Conservation (phyloP, 2,113 vertebrate genomes). For the Cranoglanis bouderius region DNA sequence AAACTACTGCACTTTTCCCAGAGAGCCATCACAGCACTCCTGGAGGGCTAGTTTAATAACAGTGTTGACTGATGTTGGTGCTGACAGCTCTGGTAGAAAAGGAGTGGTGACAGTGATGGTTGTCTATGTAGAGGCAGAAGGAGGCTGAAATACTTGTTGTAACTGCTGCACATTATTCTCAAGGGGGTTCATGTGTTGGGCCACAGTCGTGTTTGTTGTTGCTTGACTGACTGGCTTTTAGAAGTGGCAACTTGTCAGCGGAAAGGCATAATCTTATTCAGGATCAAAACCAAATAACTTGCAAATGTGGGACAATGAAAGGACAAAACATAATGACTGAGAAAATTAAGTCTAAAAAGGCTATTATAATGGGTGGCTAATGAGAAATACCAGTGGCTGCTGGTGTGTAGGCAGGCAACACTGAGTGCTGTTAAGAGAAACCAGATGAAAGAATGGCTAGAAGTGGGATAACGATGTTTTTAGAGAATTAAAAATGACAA, state of each 20-base stretch:
- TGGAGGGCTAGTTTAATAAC: background rate
- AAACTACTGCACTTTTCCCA: background rate
- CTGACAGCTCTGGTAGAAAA: conserved; percentile 1
- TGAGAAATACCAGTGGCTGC: background rate
- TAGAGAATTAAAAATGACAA: background rate
- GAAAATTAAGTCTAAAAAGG: background rate
- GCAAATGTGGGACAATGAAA: background rate
- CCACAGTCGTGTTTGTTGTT: background rate
- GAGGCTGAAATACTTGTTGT: conserved; percentile 4
- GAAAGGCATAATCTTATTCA: background rate
- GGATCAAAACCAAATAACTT: background rate
- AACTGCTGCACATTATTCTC: conserved; percentile 1
- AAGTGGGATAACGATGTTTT: background rate
- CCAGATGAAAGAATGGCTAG: background rate
- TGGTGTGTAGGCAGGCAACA: background rate
- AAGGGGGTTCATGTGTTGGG: background rate
- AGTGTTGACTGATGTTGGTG: conserved; percentile 10
- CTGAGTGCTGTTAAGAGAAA: background rate
- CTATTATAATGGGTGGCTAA: background rate
- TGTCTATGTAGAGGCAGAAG: background rate
- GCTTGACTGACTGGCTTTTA: background rate
- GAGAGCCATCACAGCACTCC: conserved; percentile 1
- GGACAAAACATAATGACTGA: background rate
- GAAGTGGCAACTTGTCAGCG: background rate
- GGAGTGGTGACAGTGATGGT: conserved; percentile 22